A percentile compares a stretch with the other conserved stretches of the same genome.
Evolutionary conservation across 1,140 invertebrate species (phyloP).

Genomic region (Bathynomus jamesi): DNA sequence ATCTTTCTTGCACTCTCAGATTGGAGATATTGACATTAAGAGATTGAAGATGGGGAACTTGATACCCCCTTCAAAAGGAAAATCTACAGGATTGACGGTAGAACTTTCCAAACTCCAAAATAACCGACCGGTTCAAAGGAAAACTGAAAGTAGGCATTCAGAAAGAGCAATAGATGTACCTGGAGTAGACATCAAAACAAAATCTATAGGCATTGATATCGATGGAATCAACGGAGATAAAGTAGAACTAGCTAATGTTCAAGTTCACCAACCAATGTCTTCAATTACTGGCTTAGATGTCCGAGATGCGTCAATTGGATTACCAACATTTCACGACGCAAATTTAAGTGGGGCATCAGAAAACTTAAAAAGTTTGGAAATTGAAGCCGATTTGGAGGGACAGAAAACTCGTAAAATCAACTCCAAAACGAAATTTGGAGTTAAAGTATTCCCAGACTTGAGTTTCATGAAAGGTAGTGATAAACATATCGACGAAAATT

Average conservation of each 20-base stretch:
- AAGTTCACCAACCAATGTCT: not conserved
- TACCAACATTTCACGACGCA: not conserved
- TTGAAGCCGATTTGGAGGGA: no score
- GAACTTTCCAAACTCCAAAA: not conserved
- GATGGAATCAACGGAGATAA: not conserved
- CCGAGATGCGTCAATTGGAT: not conserved
- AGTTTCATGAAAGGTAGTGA: not conserved
- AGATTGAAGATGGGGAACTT: not conserved
- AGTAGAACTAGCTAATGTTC: not conserved
- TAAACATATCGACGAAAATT: no score
- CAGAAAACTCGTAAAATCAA: not conserved
- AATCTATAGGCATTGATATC: not conserved
- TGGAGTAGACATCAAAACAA: not conserved
- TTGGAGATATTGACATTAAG: not conserved
- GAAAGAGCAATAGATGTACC: conserved; percentile 17
- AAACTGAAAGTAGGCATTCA: conserved; percentile 4
- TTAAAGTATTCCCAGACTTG: not conserved
- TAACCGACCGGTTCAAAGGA: not conserved
- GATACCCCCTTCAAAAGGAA: not conserved
- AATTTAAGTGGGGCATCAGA: not conserved
- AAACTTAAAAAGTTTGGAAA: not conserved
- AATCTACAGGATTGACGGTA: not conserved
- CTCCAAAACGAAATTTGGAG: not conserved
- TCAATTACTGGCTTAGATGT: not conserved
- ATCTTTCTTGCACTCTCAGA: no score